Evolutionary conservation across 2,888 invertebrate species (phyloP).

Genomic region (Oasisia sp.): DNA sequence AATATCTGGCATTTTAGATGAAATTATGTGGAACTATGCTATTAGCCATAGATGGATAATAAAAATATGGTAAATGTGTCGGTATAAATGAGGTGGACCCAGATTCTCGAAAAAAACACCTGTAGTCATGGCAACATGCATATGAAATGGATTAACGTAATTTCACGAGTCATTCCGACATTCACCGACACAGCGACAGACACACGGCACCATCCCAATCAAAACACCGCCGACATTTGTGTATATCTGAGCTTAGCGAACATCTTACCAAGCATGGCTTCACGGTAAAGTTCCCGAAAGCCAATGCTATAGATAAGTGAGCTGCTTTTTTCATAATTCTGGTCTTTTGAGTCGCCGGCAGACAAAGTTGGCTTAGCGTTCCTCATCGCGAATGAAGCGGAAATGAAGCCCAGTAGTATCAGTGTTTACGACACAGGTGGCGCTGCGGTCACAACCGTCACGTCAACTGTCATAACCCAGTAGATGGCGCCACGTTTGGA

Average conservation of each 20-base stretch:
- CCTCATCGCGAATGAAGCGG: slow-evolving; percentile 1
- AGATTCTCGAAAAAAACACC: background rate
- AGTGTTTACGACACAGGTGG: background rate
- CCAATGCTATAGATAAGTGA: background rate
- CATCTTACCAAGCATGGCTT: background rate
- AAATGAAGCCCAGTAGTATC: background rate
- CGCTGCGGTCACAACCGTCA: background rate
- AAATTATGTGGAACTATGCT: no score
- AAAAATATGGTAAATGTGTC: no score
- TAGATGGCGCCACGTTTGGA: background rate
- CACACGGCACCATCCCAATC: background rate
- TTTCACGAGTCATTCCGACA: background rate
- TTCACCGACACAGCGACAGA: background rate
- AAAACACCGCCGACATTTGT: background rate
- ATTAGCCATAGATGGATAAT: no score
- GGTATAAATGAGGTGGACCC: no score
- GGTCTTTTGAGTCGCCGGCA: background rate
- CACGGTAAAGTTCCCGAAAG: slow-evolving; percentile 6
- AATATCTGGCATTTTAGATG: no score
- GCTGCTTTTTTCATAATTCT: slow-evolving; percentile 17
- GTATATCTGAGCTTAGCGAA: background rate
- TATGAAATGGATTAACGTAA: background rate
- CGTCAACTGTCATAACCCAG: background rate
- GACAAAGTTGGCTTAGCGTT: slow-evolving; percentile 5
- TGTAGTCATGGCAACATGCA: slow-evolving; percentile 3